phyloP scores from a whole-genome alignment of 2,113 vertebrate species.

The Pseudorectes ferrugineus region DNA sequence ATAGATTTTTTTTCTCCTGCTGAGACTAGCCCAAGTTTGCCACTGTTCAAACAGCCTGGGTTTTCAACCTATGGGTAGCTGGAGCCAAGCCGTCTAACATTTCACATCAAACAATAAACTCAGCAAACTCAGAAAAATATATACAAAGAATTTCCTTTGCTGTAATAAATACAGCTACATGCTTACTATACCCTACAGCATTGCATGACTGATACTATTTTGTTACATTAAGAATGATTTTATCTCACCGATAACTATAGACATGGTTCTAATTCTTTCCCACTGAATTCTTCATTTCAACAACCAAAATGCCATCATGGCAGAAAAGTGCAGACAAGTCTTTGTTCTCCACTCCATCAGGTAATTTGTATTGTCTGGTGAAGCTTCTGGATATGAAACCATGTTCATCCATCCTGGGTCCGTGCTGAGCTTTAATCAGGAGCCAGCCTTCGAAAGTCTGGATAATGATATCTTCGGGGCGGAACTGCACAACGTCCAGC shows the following conservation, averaged over 20 bases:
- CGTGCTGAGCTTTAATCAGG: constrained; percentile 78
- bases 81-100: not conserved
- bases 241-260: not conserved
- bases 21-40: not conserved
- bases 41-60: not conserved
- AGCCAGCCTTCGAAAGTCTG: constrained; percentile 86
- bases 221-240: not conserved
- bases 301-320: constrained; percentile 82
- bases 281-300: constrained; percentile 70
- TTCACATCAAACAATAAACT: constrained; percentile 29
- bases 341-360: constrained; percentile 67
- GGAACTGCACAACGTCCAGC: constrained; percentile 83
- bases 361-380: constrained; percentile 79
- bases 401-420: constrained; percentile 80
- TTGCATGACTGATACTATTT: not conserved
- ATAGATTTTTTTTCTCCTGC: not conserved
- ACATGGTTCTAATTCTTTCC: constrained; percentile 17
- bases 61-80: not conserved
- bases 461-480: constrained; percentile 84
- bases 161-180: not conserved
- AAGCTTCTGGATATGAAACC: constrained; percentile 80
- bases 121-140: not conserved
- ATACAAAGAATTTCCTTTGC: constrained; percentile 3
- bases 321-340: constrained; percentile 78
- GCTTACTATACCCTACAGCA: not conserved